Base-by-base conservation (phyloP, 1,140 invertebrate genomes). In the Drosophila bifasciata region DNA sequence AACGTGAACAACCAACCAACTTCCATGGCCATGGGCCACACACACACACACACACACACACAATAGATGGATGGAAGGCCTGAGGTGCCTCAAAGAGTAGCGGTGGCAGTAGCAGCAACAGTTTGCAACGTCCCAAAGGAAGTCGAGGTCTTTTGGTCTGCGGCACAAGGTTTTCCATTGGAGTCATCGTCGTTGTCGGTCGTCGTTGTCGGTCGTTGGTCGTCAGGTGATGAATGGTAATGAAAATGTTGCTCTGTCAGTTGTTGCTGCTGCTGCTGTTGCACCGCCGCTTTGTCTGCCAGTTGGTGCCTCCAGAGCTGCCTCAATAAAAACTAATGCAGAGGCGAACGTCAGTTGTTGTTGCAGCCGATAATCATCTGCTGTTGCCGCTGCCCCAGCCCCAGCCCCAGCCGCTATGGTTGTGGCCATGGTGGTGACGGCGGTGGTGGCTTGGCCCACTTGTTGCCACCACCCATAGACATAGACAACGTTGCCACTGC, bases 211-310 rank as follows among this genome's bases (percentile, higher is more conserved):
- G 56, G 8, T 36, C 11, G 32, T 36, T 3, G 32, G 81, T 68
- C 70, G 78, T 76, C 83, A 86, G 83, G 83, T 86, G 83, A 86
- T 86, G 83, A 88, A 88, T 88, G 83, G 83, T 88, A 88, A 88
- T 88, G 83, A 88, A 88, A 88, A 83, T 79, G 83, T 88, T 88
- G 75, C 83, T 78, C 78, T 88, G 83, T 85, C 77, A 86, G 78
- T 77, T 83, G 58, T 72, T 79, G 73, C 53, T 66, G 32, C 60
- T 60, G 51, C 45, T 21, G 50, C 16, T 15, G 25, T 32, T 50
- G 43, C 69, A 86, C 79, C 70, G 81, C 81, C 81, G 77, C 81
- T 66, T 70, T 85, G 81, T 85, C 81, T 83, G 72, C 58, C 77
- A 76, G 69, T 25, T 1, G 53, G 48, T 41, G 61, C 69, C 58